Base-by-base conservation (phyloP, 1,140 invertebrate species). In the Choristoneura fumiferana region DNA sequence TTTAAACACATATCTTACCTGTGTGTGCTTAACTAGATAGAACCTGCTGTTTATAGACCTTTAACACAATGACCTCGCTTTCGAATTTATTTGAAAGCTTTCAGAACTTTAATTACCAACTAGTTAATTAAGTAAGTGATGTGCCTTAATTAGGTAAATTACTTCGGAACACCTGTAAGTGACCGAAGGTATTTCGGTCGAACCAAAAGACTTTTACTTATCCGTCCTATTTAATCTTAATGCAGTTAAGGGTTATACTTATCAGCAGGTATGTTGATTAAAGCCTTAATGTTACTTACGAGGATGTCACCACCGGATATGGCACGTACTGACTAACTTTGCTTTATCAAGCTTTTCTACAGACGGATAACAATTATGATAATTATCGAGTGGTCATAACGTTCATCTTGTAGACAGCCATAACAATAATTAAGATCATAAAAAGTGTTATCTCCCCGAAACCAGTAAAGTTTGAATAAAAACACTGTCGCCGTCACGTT, bases 381-480 rank as follows among this genome's bases (percentile, higher is more conserved):
- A 84, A 84, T 85, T 87, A 82, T 83, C 79, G 73, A 72, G 60
- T 71, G 68, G 73, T 77, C 78, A 74, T 62, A 63, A 77, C 62
- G 62, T 73, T 69, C 63, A 69, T 73, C 73, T 72, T 63, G 64
- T 69, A 67, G 68, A 74, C 62, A 65, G 63, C 72, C 64, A 73
- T 82, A 80, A 78, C 71, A 81, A 82, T 81, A 81, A 87, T 87
- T 83, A 83, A 78, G 73, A 76, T 71, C 73, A 70, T 83, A 81
- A 79, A 81, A 83, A 79, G 61, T 65, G 71, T 77, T 87, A 87
- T 84, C 80, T 78, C 62, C 73, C 74, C 65, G 73, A 74, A 84
- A 82, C 84, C 77, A 84, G 81, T 83, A 83, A 83, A 63, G 78
- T 76, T 73, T 73, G 80, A 76, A 84, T 78, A 85, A 85, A 81